phyloP scores from a whole-genome alignment of 2,113 vertebrate species.

The Centropus bengalensis region DNA sequence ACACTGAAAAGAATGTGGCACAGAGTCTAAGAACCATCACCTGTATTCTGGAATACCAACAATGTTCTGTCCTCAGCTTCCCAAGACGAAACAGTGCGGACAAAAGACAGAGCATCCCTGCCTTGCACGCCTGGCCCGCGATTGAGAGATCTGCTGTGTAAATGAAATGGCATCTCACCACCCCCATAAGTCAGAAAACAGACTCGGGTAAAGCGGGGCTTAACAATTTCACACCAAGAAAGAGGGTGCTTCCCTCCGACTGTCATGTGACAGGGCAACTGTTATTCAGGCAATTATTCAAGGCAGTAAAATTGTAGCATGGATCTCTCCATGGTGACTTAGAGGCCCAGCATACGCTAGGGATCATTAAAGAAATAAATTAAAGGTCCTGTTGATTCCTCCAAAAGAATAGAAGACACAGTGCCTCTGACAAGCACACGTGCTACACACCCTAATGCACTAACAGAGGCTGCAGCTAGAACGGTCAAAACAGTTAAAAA shows the following conservation, averaged over 20 bases:
- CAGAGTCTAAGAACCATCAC: neutral
- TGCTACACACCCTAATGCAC: neutral
- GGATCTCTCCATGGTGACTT: neutral
- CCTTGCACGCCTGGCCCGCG: neutral
- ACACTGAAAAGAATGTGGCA: neutral
- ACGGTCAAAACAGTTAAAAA: constrained; percentile 22
- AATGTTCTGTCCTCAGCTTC: neutral
- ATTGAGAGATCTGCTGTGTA: neutral
- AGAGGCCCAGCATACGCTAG: neutral
- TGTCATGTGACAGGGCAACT: neutral
- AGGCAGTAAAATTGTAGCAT: neutral
- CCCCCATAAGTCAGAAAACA: neutral
- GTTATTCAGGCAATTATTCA: constrained; percentile 5
- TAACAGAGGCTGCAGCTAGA: neutral
- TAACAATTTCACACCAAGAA: neutral
- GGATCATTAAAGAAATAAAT: neutral
- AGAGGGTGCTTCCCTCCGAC: neutral
- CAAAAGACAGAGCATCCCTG: neutral
- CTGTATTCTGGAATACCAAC: neutral
- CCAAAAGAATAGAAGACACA: neutral
- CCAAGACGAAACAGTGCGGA: neutral
- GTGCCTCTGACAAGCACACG: neutral
- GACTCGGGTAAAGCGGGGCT: neutral
- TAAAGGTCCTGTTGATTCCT: constrained; percentile 17
- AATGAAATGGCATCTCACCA: constrained; percentile 11